Percentiles rank a stretch among this genome's conserved stretches.
Evolutionary conservation across 2,113 vertebrate species (phyloP).

Genomic region (Ascaphus truei): DNA sequence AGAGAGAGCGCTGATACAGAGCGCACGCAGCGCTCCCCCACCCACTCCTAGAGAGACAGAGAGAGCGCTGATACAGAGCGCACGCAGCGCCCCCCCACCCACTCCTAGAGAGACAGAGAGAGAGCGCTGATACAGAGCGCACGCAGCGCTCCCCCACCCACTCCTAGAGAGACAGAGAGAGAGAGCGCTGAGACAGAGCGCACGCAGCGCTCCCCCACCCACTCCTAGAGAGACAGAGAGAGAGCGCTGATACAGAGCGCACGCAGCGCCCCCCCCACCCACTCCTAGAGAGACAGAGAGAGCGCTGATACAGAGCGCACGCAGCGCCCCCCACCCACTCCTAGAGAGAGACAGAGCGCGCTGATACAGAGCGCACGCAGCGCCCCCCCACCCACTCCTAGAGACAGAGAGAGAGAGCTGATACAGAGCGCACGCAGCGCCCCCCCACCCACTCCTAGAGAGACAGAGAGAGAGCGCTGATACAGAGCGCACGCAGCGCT

Average conservation of each 20-base stretch:
- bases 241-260: conserved; percentile 64
- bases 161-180: conserved; percentile 63
- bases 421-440: conserved; percentile 84
- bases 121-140: conserved; percentile 64
- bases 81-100: conserved; percentile 95
- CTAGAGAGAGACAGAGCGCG: conserved; percentile 47
- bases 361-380: conserved; percentile 80
- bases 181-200: conserved; percentile 82
- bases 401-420: neutral
- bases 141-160: conserved; percentile 97
- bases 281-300: conserved; percentile 69
- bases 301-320: conserved; percentile 70
- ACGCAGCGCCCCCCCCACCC: conserved; percentile 96
- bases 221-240: conserved; percentile 69
- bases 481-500: conserved; percentile 88
- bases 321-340: conserved; percentile 97
- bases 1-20: conserved; percentile 45
- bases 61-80: conserved; percentile 61
- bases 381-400: conserved; percentile 98
- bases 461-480: neutral
- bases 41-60: conserved; percentile 81
- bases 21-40: conserved; percentile 94
- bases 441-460: conserved; percentile 96
- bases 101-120: conserved; percentile 69
- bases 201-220: conserved; percentile 95